Evolutionary conservation across 2,888 invertebrate genomes (phyloP), one percentile per base, ranked within the genome.

Genomic region (Clostera curtula): DNA sequence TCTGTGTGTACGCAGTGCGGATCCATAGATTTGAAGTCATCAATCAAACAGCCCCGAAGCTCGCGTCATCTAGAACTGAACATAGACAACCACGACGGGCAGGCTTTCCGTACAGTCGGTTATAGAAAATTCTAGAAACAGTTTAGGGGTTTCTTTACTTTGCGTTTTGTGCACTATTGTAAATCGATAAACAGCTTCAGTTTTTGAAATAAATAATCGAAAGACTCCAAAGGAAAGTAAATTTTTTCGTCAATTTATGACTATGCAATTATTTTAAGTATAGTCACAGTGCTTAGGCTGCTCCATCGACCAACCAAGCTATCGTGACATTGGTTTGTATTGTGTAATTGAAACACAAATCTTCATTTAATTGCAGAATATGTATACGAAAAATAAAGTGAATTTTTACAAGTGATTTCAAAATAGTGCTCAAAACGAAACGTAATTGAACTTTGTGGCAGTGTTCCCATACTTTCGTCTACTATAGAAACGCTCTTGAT

Each of bases 11-110:
- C 42, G 47, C 47, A 50, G 59, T 65, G 67, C 73, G 71, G 74
- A 76, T 77, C 80, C 82, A 75, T 72, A 71, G 74, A 79, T 82
- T 82, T 82, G 83, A 82, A 79, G 83, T 83, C 83, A 83, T 83
- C 83, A 83, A 83, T 83, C 83, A 79, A 72, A 73, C 50, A 55
- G 50, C 53, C 60, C 65, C 54, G 60, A 64, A 69, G 75, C 64
- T 70, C 69, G 68, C 79, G 79, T 77, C 75, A 57, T 63, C 66
- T 71, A 71, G 80, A 82, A 83, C 79, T 63, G 77, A 79, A 62
- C 77, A 79, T 77, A 80, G 75, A 66, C 49, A 49, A 70, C 72
- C 73, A 77, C 79, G 76, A 70, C 74, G 77, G 69, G 68, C 69
- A 74, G 72, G 73, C 71, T 64, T 58, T 52, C 31, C 37, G 47